phyloP scores from a whole-genome alignment of 2,797 vertebrate species.

The Centroberyx gerrardi region DNA sequence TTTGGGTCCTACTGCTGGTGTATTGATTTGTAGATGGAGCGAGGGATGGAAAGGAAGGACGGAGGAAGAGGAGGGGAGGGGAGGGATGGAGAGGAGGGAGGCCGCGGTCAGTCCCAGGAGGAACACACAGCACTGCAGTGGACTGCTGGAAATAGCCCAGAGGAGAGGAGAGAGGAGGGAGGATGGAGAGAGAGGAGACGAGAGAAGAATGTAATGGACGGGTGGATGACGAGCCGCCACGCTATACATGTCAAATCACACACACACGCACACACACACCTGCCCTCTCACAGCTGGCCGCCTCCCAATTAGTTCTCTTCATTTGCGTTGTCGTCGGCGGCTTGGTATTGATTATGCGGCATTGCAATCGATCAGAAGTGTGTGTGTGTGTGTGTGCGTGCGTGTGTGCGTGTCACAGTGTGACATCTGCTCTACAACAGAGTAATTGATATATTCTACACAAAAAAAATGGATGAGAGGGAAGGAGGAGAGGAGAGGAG shows the following conservation, averaged over 20 bases:
- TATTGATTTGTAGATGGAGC: slow-evolving; percentile 80
- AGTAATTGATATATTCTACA: slow-evolving; percentile 86
- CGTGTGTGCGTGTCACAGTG: slow-evolving; percentile 79
- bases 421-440: slow-evolving; percentile 83
- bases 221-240: slow-evolving; percentile 37
- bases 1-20: slow-evolving; percentile 69
- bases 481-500: not conserved
- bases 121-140: slow-evolving; percentile 75
- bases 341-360: slow-evolving; percentile 85
- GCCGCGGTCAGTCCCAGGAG: slow-evolving; percentile 73
- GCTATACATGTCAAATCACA: slow-evolving; percentile 30
- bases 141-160: slow-evolving; percentile 78
- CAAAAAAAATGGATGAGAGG: slow-evolving; percentile 48
- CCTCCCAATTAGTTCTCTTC: slow-evolving; percentile 75
- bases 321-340: slow-evolving; percentile 81
- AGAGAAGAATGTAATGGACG: slow-evolving; percentile 22
- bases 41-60: slow-evolving; percentile 54
- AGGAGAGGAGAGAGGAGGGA: slow-evolving; percentile 48
- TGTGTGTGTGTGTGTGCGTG: slow-evolving; percentile 83
- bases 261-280: slow-evolving; percentile 62
- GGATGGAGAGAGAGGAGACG: slow-evolving; percentile 11
- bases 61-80: slow-evolving; percentile 46
- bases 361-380: slow-evolving; percentile 86
- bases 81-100: slow-evolving; percentile 62
- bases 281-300: slow-evolving; percentile 33